Evolutionary conservation across 1,140 invertebrate genomes (phyloP).

Genomic region (Neuroterus valhalla): DNA sequence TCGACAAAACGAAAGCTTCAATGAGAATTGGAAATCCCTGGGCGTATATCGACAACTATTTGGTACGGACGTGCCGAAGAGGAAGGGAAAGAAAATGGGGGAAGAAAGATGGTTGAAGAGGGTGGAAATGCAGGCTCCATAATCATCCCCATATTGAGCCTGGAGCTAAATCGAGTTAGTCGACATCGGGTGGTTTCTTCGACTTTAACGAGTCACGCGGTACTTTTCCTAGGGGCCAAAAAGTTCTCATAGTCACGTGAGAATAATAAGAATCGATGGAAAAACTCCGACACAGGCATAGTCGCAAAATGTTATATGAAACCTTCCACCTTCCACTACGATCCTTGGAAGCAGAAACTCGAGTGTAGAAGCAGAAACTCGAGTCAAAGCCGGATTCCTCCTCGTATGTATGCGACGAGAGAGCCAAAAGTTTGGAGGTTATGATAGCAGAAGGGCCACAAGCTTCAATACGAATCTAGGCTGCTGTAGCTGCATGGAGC

Average conservation of each 20-base stretch:
- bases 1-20: too few species aligned
- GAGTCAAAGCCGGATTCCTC: background rate
- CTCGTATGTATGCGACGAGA: background rate
- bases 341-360: slow-evolving; percentile 1
- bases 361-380: slow-evolving; percentile 1
- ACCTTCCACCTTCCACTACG: slow-evolving; percentile 15
- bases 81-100: background rate
- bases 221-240: slow-evolving; percentile 1
- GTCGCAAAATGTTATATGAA: slow-evolving; percentile 21
- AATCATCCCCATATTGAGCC: slow-evolving; percentile 4
- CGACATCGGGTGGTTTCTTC: slow-evolving; percentile 1
- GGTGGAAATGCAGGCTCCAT: slow-evolving; percentile 6
- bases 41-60: background rate
- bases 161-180: slow-evolving; percentile 2
- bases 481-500: background rate
- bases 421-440: slow-evolving; percentile 25
- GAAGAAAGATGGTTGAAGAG: background rate
- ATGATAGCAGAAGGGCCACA: slow-evolving; percentile 12
- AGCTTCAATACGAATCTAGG: slow-evolving; percentile 6
- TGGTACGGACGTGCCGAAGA: slow-evolving; percentile 9
- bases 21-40: background rate
- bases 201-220: slow-evolving; percentile 24
- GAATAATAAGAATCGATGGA: slow-evolving; percentile 9
- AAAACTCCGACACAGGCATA: slow-evolving; percentile 8
- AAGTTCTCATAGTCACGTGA: slow-evolving; percentile 7